A percentile compares a stretch with the other conserved stretches of the same genome.
phyloP scores from a whole-genome alignment of 2,888 invertebrate species.

The Ophion ventricosus region DNA sequence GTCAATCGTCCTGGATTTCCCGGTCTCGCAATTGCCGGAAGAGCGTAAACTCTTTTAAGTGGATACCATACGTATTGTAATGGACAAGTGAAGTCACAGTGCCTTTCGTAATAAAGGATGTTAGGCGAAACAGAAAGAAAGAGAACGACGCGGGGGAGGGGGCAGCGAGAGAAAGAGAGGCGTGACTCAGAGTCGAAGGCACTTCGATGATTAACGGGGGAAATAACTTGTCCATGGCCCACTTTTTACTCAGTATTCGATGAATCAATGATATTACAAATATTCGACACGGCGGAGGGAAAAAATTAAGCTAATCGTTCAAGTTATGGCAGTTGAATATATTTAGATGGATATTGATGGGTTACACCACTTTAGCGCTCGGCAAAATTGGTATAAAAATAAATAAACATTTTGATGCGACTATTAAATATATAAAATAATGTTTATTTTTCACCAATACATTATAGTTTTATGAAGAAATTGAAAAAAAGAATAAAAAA shows the following conservation, averaged over 20 bases:
- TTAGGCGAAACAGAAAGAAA: conserved; percentile 57
- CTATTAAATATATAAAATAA: no score
- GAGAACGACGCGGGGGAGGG: conserved; percentile 53
- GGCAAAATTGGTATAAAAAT: no score
- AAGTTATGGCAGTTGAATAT: neutral
- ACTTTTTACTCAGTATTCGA: conserved; percentile 13
- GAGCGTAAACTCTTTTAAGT: conserved; percentile 27
- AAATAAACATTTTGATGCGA: no score
- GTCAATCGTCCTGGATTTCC: conserved; percentile 41
- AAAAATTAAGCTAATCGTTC: neutral
- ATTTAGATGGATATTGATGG: neutral
- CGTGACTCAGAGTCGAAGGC: conserved; percentile 32
- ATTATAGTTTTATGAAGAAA: no score
- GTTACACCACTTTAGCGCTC: no score
- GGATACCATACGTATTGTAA: conserved; percentile 26
- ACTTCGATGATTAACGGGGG: conserved; percentile 31
- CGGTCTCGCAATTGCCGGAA: conserved; percentile 45
- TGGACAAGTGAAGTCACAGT: conserved; percentile 29
- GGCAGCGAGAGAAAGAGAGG: conserved; percentile 49
- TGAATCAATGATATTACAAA: neutral
- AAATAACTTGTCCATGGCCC: conserved; percentile 19
- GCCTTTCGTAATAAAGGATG: conserved; percentile 50
- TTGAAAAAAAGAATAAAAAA: no score
- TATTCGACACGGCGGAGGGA: neutral
- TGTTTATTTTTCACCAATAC: no score